phyloP scores from a whole-genome alignment of 2,888 invertebrate species.

The Microdon myrmicae region DNA sequence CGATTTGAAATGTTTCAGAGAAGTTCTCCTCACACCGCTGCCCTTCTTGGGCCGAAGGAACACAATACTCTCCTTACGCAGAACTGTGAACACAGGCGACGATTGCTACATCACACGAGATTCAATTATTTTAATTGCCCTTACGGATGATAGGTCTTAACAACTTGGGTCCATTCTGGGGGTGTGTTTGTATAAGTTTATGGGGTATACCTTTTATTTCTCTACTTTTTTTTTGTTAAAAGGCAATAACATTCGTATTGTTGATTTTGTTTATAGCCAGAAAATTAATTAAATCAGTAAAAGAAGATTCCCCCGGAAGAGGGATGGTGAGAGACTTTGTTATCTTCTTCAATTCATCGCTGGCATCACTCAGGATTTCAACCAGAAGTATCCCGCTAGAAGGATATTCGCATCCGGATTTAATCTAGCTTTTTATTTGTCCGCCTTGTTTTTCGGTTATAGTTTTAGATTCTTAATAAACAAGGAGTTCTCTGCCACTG shows the following conservation, averaged over 20 bases:
- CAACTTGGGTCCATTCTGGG: too few relatives aligned
- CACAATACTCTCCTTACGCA: not conserved
- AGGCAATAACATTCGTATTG: conserved; percentile 39
- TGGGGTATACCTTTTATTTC: conserved; percentile 4
- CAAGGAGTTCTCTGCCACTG: conserved; percentile 4
- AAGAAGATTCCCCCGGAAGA: too few relatives aligned
- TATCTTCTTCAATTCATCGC: conserved; percentile 25
- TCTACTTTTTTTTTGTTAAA: conserved; percentile 4
- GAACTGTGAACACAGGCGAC: not conserved
- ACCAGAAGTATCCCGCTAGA: not conserved
- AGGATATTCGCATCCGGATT: conserved; percentile 42
- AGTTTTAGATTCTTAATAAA: conserved; percentile 27
- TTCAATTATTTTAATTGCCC: conserved; percentile 46
- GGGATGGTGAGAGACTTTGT: conserved; percentile 12
- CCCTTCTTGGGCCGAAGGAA: not conserved
- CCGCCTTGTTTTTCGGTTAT: conserved; percentile 7
- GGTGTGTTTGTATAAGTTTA: conserved; percentile 9
- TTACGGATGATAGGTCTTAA: too few relatives aligned
- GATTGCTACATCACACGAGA: conserved; percentile 10
- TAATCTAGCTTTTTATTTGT: conserved; percentile 20
- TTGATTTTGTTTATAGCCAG: conserved; percentile 46
- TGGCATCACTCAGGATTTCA: conserved; percentile 5
- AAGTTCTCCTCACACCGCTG: too few relatives aligned
- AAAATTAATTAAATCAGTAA: conserved; percentile 39
- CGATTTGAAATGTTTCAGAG: too few relatives aligned